Base-by-base conservation (phyloP, 2,888 invertebrate species). In the Nemotelus nigrinus region DNA sequence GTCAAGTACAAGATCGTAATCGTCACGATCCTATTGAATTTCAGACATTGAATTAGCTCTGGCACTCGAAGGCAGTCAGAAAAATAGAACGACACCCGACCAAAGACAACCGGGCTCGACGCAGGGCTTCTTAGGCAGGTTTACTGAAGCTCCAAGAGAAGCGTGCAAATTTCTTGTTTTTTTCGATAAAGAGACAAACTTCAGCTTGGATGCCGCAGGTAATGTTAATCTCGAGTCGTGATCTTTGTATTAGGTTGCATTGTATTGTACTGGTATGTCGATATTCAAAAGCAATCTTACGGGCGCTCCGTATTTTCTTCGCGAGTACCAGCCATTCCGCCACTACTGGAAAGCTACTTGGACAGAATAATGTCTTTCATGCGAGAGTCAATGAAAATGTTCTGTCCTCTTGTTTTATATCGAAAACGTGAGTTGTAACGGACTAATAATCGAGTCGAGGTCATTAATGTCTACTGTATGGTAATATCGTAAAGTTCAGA, bases 1-100 rank as follows among this genome's bases (percentile, higher is more conserved):
- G 74, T 74, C 63, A 74, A 74, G 74, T 74, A 74, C 74, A 74
- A 74, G 74, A 74, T 74, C 60, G 63, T 39, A 63, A 74, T 48
- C 60, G 41, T 74, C 74, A 60, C 60, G 60, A 60, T 41, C n/a
- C 48, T 47, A 74, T 74, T 74, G 48, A 74, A 60, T 74, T 47
- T 25, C 44, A 57, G 41, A 7, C 45, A 44, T 55, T 3, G n/a
- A 47, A 70, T 50, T 41, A 53, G 10, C 25, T 25, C 25, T 25
- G 25, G 25, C 53, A 70, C 70, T 43, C 44, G 53, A 7, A 25
- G 43, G 70, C 8, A 53, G 45, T 47, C 67, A 43, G 39, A 50
- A 67, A 70, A 55, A 70, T 55, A 47, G 70, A 47, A 70, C 45
- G 47, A 55, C 55, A 7, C 7, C 41, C 53, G 43, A 55, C 53